phyloP scores from a whole-genome alignment of 2,888 invertebrate species.

The Drosophila sordidapex region DNA sequence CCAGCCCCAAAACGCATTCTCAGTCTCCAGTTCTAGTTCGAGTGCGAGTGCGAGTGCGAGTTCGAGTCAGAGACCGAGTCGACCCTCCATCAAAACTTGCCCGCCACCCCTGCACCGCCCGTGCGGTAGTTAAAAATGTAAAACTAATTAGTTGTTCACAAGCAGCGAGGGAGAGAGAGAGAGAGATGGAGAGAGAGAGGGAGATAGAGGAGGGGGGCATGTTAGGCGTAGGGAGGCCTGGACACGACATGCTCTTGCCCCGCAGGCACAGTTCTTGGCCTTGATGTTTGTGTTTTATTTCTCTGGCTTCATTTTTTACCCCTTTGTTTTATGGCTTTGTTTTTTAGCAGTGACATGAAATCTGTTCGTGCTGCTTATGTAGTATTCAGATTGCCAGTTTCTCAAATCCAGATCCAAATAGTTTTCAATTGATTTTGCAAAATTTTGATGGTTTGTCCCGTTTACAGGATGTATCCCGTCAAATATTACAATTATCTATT shows the following conservation, averaged over 20 bases:
- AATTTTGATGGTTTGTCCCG: too few relatives aligned
- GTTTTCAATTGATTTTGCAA: not conserved
- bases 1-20: conserved; percentile 35
- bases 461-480: not conserved
- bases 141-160: conserved; percentile 65
- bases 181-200: not conserved
- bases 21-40: not conserved
- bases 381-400: not conserved
- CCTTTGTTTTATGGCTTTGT: not conserved
- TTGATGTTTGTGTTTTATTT: conserved; percentile 39
- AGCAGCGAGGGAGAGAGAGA: not conserved
- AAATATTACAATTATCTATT: not conserved
- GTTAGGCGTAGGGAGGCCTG: conserved; percentile 28
- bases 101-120: conserved; percentile 12
- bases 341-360: not conserved
- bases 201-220: not conserved
- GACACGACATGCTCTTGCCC: conserved; percentile 44
- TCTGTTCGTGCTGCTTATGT: conserved; percentile 4
- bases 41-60: conserved; percentile 1
- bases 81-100: not conserved
- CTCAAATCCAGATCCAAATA: not conserved
- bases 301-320: not conserved
- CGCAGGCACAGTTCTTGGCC: conserved; percentile 44
- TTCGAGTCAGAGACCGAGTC: not conserved
- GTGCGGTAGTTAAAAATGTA: conserved; percentile 70